Evolutionary conservation across 2,888 invertebrate genomes (phyloP), one percentile per base, ranked within the genome.

Genomic region (Sinelater perroti): DNA sequence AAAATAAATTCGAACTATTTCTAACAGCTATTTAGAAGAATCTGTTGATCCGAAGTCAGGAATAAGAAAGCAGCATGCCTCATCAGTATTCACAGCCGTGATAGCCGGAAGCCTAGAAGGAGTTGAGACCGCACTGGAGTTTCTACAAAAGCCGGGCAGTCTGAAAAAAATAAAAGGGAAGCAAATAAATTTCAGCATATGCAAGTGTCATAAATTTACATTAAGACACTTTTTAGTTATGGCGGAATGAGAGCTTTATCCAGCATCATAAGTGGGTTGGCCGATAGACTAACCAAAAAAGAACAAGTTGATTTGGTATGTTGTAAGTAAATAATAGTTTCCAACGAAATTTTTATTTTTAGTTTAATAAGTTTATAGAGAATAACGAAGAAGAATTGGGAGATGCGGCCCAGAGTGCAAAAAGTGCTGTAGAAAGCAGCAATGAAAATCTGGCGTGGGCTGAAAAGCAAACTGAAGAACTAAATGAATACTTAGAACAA

Each of bases 81-180:
- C 70, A 0, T 76, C 72, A 52, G 82, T 79, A 40, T 69, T 83
- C 65, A 57, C 75, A 0, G 79, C 82, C 3, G 81, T 86, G 0
- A 78, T 85, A 26, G 71, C 78, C 0, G 80, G 82, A 52, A 85
- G 83, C 65, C 80, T 82, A 38, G 78, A 78, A 60, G 86, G 86
- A 40, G 78, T 85, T 0, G 55, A 75, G 3, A 58, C 78, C 0
- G 82, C 82, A 5, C 72, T 85, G 2, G 74, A 79, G 1, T 87
- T 87, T 68, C 69, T 87, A 1, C 61, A 70, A 0, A 53, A n/a
- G n/a, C n/a, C n/a, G n/a, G n/a, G 68, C 0, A 73, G 82, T 30
- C 78, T 79, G 44, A 60, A 20, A 8, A 6, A n/a, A 4, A 38
- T 56, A 2, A 20, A 10, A 13, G 6, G 7, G 4, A 36, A 45